Evolutionary conservation across 2,113 vertebrate species (phyloP).

Genomic region (Phaethon lepturus): DNA sequence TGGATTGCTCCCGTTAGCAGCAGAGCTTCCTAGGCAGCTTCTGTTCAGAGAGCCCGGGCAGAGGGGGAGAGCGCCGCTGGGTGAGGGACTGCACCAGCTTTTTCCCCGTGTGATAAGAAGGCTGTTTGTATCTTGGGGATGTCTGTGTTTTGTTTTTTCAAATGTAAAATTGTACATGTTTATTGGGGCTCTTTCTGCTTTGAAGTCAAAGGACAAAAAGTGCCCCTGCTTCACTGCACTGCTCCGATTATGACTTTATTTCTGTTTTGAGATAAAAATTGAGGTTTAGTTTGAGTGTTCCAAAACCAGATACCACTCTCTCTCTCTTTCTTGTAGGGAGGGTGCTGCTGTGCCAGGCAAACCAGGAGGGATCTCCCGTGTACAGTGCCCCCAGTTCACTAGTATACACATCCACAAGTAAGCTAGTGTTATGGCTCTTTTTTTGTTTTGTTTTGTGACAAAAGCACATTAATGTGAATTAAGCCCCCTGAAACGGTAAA

Average conservation of each 20-base stretch:
- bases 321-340: slow-evolving; percentile 83
- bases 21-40: background rate
- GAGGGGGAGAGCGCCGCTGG: background rate
- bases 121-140: background rate
- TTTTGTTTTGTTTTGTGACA: slow-evolving; percentile 70
- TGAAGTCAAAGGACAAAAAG: background rate
- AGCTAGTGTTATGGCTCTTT: slow-evolving; percentile 70
- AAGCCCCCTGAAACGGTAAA: slow-evolving; percentile 40
- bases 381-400: slow-evolving; percentile 86
- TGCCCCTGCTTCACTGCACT: background rate
- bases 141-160: background rate
- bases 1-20: accelerated
- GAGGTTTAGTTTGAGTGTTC: slow-evolving; percentile 55
- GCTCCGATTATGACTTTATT: background rate
- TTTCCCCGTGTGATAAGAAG: accelerated
- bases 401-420: slow-evolving; percentile 87
- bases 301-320: slow-evolving; percentile 72
- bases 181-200: background rate
- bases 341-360: slow-evolving; percentile 85
- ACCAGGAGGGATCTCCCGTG: slow-evolving; percentile 85
- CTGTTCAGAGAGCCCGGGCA: background rate
- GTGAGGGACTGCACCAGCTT: background rate
- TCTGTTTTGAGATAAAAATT: background rate
- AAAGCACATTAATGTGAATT: slow-evolving; percentile 52
- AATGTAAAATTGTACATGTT: background rate